phyloP scores from a whole-genome alignment of 1,140 invertebrate genomes.

The Drosophila kanapiae region DNA sequence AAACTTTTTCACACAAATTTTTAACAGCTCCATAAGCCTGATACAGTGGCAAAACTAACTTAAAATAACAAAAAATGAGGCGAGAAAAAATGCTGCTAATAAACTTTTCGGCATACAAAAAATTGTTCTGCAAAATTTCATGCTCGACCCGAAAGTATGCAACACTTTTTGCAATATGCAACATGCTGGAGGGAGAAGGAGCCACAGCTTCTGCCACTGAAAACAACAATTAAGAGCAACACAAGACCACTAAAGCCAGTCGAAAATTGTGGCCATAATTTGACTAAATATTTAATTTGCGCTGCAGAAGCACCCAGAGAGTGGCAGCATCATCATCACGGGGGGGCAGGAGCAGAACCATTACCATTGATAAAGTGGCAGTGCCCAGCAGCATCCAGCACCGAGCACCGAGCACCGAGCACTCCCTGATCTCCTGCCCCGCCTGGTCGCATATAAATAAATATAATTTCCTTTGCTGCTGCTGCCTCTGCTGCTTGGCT shows the following conservation, averaged over 20 bases:
- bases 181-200: background rate
- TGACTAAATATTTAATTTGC: constrained; percentile 80
- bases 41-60: constrained; percentile 26
- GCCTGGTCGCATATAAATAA: constrained; percentile 64
- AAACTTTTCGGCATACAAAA: constrained; percentile 29
- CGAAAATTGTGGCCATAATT: constrained; percentile 80
- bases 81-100: constrained; percentile 18
- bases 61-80: background rate
- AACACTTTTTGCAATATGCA: constrained; percentile 45
- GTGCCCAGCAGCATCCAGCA: constrained; percentile 1
- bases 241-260: constrained; percentile 49
- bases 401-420: constrained; percentile 4
- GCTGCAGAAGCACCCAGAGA: constrained; percentile 18
- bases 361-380: constrained; percentile 74
- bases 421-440: constrained; percentile 8
- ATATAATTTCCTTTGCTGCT: constrained; percentile 71
- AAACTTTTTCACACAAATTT: constrained; percentile 23
- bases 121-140: constrained; percentile 26
- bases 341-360: constrained; percentile 32
- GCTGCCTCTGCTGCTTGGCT: constrained; percentile 53
- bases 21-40: constrained; percentile 15
- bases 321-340: constrained; percentile 1
- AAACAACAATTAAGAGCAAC: constrained; percentile 64
- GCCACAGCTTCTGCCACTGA: constrained; percentile 51
- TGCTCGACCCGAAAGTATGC: constrained; percentile 55